Evolutionary conservation across 2,113 vertebrate species (phyloP).

Genomic region (Fregata magnificens): DNA sequence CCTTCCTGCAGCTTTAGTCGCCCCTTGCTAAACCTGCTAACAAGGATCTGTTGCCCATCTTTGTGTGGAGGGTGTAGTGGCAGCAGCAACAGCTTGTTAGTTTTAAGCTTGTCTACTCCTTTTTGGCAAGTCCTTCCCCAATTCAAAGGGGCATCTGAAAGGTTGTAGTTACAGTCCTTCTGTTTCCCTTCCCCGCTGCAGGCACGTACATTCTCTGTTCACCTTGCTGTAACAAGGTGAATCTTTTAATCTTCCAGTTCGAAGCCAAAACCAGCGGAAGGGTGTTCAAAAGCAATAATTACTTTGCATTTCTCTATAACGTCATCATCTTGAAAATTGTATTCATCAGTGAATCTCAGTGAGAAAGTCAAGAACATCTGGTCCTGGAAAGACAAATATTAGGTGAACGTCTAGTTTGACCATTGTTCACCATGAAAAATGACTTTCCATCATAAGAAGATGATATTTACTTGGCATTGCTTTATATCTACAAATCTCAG

Average conservation of each 20-base stretch:
- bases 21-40: slow-evolving; percentile 38
- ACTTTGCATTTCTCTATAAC: not conserved
- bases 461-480: not conserved
- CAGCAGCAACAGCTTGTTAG: not conserved
- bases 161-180: not conserved
- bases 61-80: not conserved
- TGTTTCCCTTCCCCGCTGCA: not conserved
- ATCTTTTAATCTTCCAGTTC: not conserved
- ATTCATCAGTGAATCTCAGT: not conserved
- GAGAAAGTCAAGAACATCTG: not conserved
- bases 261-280: not conserved
- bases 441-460: not conserved
- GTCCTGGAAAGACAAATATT: not conserved
- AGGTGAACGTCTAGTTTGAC: not conserved
- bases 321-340: not conserved
- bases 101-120: not conserved
- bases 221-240: not conserved
- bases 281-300: not conserved
- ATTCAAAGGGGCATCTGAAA: not conserved
- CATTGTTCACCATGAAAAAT: not conserved
- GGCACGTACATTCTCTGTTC: not conserved
- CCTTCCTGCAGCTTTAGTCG: slow-evolving; percentile 33
- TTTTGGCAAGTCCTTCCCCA: not conserved
- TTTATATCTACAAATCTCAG: not conserved
- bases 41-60: not conserved